Base-by-base conservation (phyloP, 2,888 invertebrate species). In the Dugesia japonica region DNA sequence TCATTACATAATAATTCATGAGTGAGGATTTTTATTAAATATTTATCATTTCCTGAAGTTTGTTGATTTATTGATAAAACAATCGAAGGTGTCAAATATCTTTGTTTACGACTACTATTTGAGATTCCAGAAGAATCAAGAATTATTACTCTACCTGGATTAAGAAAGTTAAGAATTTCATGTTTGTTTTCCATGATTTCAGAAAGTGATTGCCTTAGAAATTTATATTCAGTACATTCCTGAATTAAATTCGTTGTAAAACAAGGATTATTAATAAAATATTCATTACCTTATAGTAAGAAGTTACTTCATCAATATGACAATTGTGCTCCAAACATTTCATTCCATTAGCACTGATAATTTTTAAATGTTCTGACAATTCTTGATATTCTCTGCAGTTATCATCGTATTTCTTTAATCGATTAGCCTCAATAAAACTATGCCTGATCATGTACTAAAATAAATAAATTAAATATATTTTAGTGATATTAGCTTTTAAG, bases 371-470 rank as follows among this genome's bases (percentile, higher is more conserved):
- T 9, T 73, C 33, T 20, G 26, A 23, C n/a, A 73, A 23, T 38
- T 26, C 17, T 31, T 73, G 15, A 31, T 33, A 33, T 28, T 38
- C 26, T 26, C n/a, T 1, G 23, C 38, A 26, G 23, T 73, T 28
- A 26, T 73, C 20, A 13, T 73, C 74, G 7, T 73, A 38, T 26
- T 28, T 27, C 9, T 38, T 73, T 33, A 73, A 33, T 73, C 38
- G 7, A 20, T n/a, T 23, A 15, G 74, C 74, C 23, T 73, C 74
- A 73, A 73, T 73, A 85, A 95, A 98, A 75, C 93, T 93, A 71
- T 91, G 88, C 79, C 91, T 90, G 90, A 98, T 93, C 89, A 98
- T 94, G 77, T 92, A 92, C 85, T 95, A 93, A n/a, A n/a, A n/a
- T n/a, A n/a, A n/a, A n/a, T n/a, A n/a, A n/a, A n/a, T n/a, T n/a